Evolutionary conservation across 2,888 invertebrate species (phyloP).

Genomic region (Noctua janthina): DNA sequence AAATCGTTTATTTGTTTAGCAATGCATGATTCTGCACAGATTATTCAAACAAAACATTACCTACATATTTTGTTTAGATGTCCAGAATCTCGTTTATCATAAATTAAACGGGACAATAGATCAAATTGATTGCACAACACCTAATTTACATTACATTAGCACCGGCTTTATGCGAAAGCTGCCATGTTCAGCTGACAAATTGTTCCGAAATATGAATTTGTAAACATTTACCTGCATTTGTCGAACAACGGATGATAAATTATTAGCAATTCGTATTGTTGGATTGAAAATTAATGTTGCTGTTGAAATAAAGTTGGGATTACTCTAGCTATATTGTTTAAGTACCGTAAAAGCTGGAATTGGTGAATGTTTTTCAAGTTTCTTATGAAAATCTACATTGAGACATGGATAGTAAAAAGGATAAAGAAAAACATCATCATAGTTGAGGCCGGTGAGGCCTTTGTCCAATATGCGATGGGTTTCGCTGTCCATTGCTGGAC

Average conservation of each 20-base stretch:
- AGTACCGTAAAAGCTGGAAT: too few relatives aligned
- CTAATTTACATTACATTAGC: conserved; percentile 61
- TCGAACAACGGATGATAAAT: conserved; percentile 64
- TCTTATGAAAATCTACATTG: too few relatives aligned
- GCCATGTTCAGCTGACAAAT: conserved; percentile 62
- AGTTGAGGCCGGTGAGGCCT: too few relatives aligned
- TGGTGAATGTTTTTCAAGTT: too few relatives aligned
- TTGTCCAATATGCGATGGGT: too few relatives aligned
- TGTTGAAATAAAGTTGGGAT: conserved; percentile 47
- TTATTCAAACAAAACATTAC: conserved; percentile 27
- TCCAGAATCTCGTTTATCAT: conserved; percentile 46
- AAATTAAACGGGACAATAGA: conserved; percentile 45
- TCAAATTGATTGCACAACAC: conserved; percentile 58
- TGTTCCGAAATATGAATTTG: conserved; percentile 63
- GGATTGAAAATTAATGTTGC: conserved; percentile 61
- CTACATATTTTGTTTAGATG: conserved; percentile 42
- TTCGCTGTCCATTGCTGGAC: too few relatives aligned
- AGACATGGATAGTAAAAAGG: too few relatives aligned
- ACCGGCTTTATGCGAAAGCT: conserved; percentile 53
- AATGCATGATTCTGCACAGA: not conserved
- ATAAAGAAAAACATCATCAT: too few relatives aligned
- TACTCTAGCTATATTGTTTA: conserved; percentile 14
- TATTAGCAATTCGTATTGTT: conserved; percentile 53
- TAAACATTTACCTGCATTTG: conserved; percentile 64
- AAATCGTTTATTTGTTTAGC: not conserved